phyloP scores from a whole-genome alignment of 1,140 invertebrate genomes.

The Leptinotarsa texana region DNA sequence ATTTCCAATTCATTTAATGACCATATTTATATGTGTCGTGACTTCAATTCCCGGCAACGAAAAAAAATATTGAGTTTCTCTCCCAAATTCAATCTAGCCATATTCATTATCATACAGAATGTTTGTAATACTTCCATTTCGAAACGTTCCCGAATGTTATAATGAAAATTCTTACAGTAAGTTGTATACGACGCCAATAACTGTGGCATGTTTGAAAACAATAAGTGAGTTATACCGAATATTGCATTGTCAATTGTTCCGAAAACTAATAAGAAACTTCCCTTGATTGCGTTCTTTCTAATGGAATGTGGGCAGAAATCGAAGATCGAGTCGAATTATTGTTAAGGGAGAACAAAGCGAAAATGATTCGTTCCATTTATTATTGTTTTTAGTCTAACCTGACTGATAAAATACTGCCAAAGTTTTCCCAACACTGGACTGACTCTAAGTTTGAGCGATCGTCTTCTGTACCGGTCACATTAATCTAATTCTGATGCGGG shows the following conservation, averaged over 20 bases:
- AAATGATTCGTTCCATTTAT: neutral
- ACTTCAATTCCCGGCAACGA: no score
- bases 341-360: neutral
- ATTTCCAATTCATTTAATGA: no score
- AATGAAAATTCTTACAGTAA: no score
- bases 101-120: no score
- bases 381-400: neutral
- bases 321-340: neutral
- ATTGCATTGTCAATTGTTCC: neutral
- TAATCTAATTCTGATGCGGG: neutral
- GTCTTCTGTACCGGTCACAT: conserved; percentile 7
- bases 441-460: neutral
- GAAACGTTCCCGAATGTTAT: no score
- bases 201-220: no score
- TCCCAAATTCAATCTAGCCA: no score
- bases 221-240: no score
- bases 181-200: no score
- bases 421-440: neutral
- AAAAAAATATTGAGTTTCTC: no score
- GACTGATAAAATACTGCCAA: neutral
- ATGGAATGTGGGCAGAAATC: neutral
- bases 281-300: neutral
- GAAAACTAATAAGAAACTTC: neutral
- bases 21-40: no score
- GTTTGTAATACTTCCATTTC: no score